Evolutionary conservation across 2,888 invertebrate species (phyloP), one percentile per base, ranked within the genome.

Genomic region (Chymomyza procnemis): DNA sequence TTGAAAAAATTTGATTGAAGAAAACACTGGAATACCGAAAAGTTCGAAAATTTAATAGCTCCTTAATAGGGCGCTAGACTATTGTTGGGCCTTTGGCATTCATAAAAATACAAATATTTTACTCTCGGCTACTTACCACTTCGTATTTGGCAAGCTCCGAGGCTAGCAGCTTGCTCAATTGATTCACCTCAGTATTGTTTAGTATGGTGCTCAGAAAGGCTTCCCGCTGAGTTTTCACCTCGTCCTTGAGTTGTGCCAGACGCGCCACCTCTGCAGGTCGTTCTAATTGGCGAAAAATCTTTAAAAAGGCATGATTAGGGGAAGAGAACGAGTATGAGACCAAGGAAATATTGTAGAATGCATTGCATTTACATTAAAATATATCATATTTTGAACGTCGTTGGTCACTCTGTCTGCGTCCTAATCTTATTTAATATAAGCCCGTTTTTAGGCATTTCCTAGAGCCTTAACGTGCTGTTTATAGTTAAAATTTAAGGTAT

Each of bases 211-310:
- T 91, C 71, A 94, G 92, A 57, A 94, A 92, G 67, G 92, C 92
- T 84, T 92, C 92, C 66, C 94, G 91, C 76, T 93, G 93, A 4
- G 91, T 91, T 62, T 92, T 91, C 3, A 96, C 92, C 71, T 94
- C 92, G 64, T 92, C 92, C 80, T 93, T 92, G 64, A 95, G 92
- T 80, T 92, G 93, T 69, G 92, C 92, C 76, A 95, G 92, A 76
- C 94, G 94, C 9, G 93, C 93, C 81, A 94, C 90, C 91, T 96
- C 96, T 0, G 95, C 95, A 2, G 96, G 96, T 81, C 95, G 93
- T 90, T 96, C 96, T 69, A 96, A 92, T 58, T 94, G 93, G 54
- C 94, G 93, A 88, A 96, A 96, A 66, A 96, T 94, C 96, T 96
- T 73, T 21, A 46, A 30, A 26, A 26, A 12, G 4, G 34, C 34